Evolutionary conservation across 2,113 vertebrate genomes (phyloP).

Genomic region (Grammomys dolichurus): DNA sequence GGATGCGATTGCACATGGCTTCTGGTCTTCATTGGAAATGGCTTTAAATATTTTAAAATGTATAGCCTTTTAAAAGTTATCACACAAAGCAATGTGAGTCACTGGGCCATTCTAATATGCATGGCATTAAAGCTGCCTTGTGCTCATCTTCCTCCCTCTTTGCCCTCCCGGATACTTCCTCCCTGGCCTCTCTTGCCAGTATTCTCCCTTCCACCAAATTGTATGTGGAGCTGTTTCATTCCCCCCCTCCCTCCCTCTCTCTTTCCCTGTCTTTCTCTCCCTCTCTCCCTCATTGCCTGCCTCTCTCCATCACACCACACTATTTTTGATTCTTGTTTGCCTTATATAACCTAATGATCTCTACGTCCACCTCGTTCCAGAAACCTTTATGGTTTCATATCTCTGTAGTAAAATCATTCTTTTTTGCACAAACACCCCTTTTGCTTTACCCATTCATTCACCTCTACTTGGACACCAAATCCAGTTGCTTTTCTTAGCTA

Average conservation of each 20-base stretch:
- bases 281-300: background rate
- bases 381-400: background rate
- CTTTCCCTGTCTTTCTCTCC: too few relatives aligned
- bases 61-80: background rate
- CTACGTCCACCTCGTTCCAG: background rate
- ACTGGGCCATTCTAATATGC: background rate
- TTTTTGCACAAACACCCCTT: background rate
- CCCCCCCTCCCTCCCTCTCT: background rate
- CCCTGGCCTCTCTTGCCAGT: background rate
- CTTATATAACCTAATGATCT: background rate
- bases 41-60: background rate
- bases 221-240: background rate
- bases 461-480: background rate
- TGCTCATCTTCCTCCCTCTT: background rate
- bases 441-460: background rate
- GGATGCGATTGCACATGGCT: accelerated
- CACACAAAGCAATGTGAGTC: background rate
- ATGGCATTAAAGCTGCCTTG: background rate
- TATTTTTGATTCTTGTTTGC: background rate
- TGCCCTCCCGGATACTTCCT: background rate
- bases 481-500: background rate
- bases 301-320: too few relatives aligned
- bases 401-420: background rate
- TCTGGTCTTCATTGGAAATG: background rate
- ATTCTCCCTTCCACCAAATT: background rate